These are phyloP conservation scores for Oreortyx pictus DNA, from an alignment of 2,797 vertebrate genomes.

Conservation along the genomic window DNA sequence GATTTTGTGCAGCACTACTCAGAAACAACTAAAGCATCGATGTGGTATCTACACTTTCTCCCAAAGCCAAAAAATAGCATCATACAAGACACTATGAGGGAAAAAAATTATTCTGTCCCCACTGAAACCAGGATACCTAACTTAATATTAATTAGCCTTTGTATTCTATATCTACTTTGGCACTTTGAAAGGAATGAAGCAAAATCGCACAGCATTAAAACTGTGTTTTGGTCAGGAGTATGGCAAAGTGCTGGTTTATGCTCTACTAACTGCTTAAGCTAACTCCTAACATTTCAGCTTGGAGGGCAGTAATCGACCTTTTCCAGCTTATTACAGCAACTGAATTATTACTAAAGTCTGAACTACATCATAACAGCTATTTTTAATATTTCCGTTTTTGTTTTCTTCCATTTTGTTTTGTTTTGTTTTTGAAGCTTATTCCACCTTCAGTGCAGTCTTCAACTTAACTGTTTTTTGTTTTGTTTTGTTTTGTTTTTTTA, in stretches of 20 bases:
- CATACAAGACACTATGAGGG: not conserved
- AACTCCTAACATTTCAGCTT: not conserved
- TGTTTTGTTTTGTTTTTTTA: not conserved
- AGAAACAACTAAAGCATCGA: not conserved
- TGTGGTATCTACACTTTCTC: not conserved
- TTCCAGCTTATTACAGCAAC: not conserved
- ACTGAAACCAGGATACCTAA: not conserved
- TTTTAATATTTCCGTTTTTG: conserved; percentile 20
- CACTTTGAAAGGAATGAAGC: not conserved
- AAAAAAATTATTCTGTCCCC: not conserved
- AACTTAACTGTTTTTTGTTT: not conserved
- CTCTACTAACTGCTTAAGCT: not conserved
- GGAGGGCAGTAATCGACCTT: not conserved
- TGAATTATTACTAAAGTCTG: conserved; percentile 7
- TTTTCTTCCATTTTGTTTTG: not conserved
- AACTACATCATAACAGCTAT: conserved; percentile 12
- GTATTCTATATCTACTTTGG: not conserved
- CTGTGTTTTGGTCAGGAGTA: not conserved
- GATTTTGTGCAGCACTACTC: not conserved
- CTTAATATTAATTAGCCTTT: not conserved
- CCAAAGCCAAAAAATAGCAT: not conserved
- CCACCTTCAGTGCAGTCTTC: not conserved
- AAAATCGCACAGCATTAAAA: not conserved
- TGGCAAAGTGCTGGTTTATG: not conserved
- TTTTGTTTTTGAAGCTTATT: not conserved